Evolutionary conservation across 1,140 invertebrate species (phyloP), one percentile per base, ranked within the genome.

Genomic region (Heliconius himera): DNA sequence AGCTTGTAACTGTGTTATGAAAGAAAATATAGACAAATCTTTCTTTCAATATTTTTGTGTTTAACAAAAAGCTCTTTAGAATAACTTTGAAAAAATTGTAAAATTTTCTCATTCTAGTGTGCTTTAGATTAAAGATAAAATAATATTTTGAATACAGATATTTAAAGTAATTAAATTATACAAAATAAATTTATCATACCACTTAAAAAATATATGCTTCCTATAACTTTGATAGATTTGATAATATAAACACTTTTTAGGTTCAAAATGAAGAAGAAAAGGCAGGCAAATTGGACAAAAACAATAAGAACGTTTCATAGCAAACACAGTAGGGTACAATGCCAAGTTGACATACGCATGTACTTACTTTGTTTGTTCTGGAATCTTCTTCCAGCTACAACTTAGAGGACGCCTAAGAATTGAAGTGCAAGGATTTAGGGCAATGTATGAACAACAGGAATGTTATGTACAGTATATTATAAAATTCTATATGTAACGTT

Each of bases 321-420:
- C 93, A 94, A 94, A 94, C 93, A 94, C 88, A 93, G 93, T 94
- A 93, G 88, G 89, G 91, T 94, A 90, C 93, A 94, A 94, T 94
- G 93, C 93, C 92, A 93, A 90, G 85, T 84, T 72, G 60, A 78
- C 80, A 72, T 88, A 93, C 92, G 93, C 93, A 94, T 94, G 93
- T 94, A 94, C 93, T 94, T 94, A 93, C 93, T 94, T 94, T 93
- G 92, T 94, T 94, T 94, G 93, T 93, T 93, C 88, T 94, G 91
- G 87, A 90, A 88, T 89, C 82, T 78, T 88, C 88, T 89, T 82
- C 83, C 79, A 79, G 70, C 91, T 41, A 49, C 90, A 41, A 56
- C n/a, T 72, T 74, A 18, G 26, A 66, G 26, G 29, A 66, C 4
- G 60, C 11, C 9, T 18, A 13, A 66, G 26, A 29, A n/a, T 33